Evolutionary conservation across 92 coral and sea anemone genomes (phyloP).

Genomic region (Galaxea fascicularis): DNA sequence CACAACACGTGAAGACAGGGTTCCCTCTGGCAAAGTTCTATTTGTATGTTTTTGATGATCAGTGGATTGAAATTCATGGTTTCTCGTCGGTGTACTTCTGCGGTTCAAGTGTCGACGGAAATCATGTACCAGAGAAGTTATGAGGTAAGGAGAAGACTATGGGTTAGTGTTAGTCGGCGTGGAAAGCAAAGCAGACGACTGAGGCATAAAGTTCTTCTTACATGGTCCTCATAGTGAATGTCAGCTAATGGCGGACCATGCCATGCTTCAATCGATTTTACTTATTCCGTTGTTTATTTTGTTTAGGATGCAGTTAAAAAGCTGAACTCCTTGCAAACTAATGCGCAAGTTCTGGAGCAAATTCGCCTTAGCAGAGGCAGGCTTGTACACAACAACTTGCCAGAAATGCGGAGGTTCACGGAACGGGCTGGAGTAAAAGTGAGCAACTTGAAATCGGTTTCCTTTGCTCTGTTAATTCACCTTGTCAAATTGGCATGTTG

Average conservation of each 20-base stretch:
- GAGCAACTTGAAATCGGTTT: constrained; percentile 11
- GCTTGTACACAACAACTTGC: constrained; percentile 70
- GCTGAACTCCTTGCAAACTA: constrained; percentile 92
- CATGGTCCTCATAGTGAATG: too few relatives aligned
- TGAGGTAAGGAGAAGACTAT: constrained; percentile 5
- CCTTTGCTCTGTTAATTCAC: background rate
- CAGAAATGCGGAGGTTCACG: constrained; percentile 79
- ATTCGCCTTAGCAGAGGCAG: constrained; percentile 82
- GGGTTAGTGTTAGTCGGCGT: background rate
- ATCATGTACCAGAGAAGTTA: constrained; percentile 44
- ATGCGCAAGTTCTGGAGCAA: constrained; percentile 90
- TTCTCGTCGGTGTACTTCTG: constrained; percentile 33
- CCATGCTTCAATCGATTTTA: background rate
- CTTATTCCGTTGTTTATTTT: background rate
- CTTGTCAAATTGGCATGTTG: background rate
- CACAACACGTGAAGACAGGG: background rate
- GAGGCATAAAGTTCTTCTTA: too few relatives aligned
- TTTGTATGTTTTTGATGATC: constrained; percentile 33
- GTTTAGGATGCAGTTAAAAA: constrained; percentile 93
- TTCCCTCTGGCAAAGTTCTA: background rate
- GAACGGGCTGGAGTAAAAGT: constrained; percentile 93
- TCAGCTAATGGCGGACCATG: background rate
- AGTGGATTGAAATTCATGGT: constrained; percentile 10
- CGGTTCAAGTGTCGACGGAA: constrained; percentile 21
- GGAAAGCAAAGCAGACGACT: constrained; percentile 4